Evolutionary conservation across 1,140 invertebrate genomes (phyloP).

Genomic region (Zaprionus lachaisei): DNA sequence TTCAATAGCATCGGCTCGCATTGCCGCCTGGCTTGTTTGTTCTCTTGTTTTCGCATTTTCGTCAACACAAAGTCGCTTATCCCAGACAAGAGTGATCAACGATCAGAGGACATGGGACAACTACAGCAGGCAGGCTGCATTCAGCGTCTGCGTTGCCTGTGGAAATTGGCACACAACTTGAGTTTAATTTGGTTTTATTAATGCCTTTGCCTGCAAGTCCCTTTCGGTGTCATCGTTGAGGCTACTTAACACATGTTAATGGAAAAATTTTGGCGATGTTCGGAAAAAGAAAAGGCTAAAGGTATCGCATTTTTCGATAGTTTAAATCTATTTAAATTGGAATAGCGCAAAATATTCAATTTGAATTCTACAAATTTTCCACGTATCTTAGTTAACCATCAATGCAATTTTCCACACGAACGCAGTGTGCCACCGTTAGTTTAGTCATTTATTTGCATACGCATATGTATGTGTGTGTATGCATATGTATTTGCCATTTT

Average conservation of each 20-base stretch:
- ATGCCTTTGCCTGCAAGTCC: slow-evolving; percentile 43
- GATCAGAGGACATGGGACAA: slow-evolving; percentile 4
- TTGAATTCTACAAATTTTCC: background rate
- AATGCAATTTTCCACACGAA: background rate
- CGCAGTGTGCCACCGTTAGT: slow-evolving; percentile 28
- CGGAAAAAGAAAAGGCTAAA: background rate
- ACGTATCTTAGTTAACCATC: background rate
- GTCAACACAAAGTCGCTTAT: slow-evolving; percentile 69
- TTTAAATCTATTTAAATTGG: background rate
- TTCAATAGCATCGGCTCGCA: background rate
- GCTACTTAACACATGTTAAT: slow-evolving; percentile 14
- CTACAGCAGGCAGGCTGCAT: slow-evolving; percentile 17
- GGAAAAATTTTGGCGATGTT: slow-evolving; percentile 1
- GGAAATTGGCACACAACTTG: slow-evolving; percentile 40
- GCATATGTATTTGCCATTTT: slow-evolving; percentile 34
- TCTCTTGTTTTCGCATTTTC: slow-evolving; percentile 72
- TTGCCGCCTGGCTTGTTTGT: slow-evolving; percentile 48
- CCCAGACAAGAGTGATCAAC: slow-evolving; percentile 17
- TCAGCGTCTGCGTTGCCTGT: slow-evolving; percentile 36
- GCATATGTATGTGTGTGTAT: background rate
- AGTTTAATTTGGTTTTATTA: slow-evolving; percentile 75
- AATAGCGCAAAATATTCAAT: background rate
- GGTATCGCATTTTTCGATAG: background rate
- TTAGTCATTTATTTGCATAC: slow-evolving; percentile 6
- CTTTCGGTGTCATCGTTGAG: background rate